Base-by-base conservation (phyloP, 2,113 vertebrate genomes). In the Picathartes gymnocephalus region DNA sequence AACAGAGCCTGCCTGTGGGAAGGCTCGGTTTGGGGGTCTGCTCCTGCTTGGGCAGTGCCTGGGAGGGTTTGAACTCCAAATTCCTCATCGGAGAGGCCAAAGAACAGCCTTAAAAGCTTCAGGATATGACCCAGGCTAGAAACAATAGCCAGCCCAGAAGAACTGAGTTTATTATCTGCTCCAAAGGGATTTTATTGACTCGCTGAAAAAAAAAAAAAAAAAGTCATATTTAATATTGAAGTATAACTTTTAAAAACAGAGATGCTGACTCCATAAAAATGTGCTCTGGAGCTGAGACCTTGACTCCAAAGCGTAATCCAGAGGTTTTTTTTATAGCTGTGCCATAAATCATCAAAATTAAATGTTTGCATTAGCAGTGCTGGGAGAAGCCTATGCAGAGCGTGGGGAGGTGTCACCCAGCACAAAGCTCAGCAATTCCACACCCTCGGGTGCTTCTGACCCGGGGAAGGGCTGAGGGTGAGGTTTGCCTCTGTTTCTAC, bases 341-440 rank as follows among this genome's bases (percentile, higher is more conserved):
- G 91, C 85, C 70, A 95, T 96, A 97, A 97, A 97, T 97, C 95
- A 97, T 91, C 95, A 94, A 97, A 95, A 97, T 97, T 95, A 96
- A 95, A 97, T 95, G 96, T 96, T 95, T 93, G 94, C 54, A 76
- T 95, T 90, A 92, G 81, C 65, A 10, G 78, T 3, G 3, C 48
- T 0, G 1, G 58, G 84, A 89, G 86, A 65, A 95, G 81, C 84
- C 61, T 27, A 45, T 65, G 78, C 70, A 50, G 81, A 94, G 78
- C 1, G 23, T 42, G 91, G 53, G 86, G 66, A 89, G 16, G 70
- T 65, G 78, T 77, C 81, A 61, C 66, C 58, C 80, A 33, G 86
- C 73, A 71, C 53, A 62, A 6, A 78, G 47, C 37, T 3, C 80
- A 48, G 77, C 42, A 54, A 15, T 6, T 57, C 18, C 57, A 61